Conservation (phyloP, 2,797 vertebrate genomes). For the Notoglanidium macrostoma region DNA sequence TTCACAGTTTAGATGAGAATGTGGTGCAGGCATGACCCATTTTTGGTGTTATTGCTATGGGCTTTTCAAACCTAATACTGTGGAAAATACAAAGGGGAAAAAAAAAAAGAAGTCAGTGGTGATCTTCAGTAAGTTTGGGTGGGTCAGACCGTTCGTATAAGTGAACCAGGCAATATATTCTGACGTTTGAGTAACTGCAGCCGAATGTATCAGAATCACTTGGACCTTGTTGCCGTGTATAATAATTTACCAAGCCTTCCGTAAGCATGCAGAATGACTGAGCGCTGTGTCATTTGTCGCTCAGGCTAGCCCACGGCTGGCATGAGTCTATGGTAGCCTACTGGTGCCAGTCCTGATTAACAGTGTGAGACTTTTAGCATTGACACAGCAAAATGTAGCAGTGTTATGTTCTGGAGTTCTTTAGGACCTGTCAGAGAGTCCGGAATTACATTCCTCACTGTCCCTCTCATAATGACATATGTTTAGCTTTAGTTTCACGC, state of each 20-base stretch:
- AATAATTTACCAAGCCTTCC: not conserved
- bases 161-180: not conserved
- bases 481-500: not conserved
- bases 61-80: not conserved
- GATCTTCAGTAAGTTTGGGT: not conserved
- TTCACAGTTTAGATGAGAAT: not conserved
- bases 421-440: not conserved
- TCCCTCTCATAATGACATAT: no score
- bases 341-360: not conserved
- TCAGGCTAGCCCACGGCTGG: conserved; percentile 20
- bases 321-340: not conserved
- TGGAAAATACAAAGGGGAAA: not conserved
- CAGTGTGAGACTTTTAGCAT: not conserved
- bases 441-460: not conserved
- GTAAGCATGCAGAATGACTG: conserved; percentile 2
- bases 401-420: not conserved
- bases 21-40: not conserved
- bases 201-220: not conserved
- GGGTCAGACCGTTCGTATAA: not conserved
- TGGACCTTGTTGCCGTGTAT: not conserved
- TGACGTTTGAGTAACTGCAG: not conserved
- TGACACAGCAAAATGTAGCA: not conserved
- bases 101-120: not conserved
- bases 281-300: conserved; percentile 5
- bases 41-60: not conserved